A percentile compares a stretch with the other conserved stretches of the same genome.
These are phyloP conservation scores for Dendrolimus punctatus DNA, from an alignment of 1,140 invertebrate genomes.

Conservation along the genomic window DNA sequence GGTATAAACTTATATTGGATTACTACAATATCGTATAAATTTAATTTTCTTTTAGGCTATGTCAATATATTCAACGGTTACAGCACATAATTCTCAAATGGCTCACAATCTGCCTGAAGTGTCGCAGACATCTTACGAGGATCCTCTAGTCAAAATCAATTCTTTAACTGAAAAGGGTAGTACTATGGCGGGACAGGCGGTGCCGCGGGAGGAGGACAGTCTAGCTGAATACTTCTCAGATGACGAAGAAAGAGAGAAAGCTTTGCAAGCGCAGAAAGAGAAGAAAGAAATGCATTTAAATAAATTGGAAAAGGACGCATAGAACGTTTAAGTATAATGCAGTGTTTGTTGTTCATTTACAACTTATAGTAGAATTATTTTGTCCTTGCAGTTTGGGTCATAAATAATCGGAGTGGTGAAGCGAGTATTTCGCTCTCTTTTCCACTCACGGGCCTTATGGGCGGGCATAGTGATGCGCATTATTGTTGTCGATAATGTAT, in stretches of 20 bases:
- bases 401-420: too few species aligned
- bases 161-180: slow-evolving; percentile 41
- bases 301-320: slow-evolving; percentile 47
- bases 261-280: slow-evolving; percentile 40
- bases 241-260: slow-evolving; percentile 62
- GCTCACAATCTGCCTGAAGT: slow-evolving; percentile 23
- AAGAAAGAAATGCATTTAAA: slow-evolving; percentile 41
- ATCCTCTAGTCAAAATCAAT: slow-evolving; percentile 44
- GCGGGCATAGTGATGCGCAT: too few species aligned
- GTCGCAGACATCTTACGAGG: slow-evolving; percentile 35
- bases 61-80: slow-evolving; percentile 80
- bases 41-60: slow-evolving; percentile 73
- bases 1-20: too few species aligned
- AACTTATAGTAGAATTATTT: too few species aligned
- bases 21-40: neutral
- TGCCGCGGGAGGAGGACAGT: slow-evolving; percentile 38
- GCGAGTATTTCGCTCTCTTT: too few species aligned
- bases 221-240: slow-evolving; percentile 65
- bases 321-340: slow-evolving; percentile 32
- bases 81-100: slow-evolving; percentile 46
- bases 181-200: slow-evolving; percentile 36
- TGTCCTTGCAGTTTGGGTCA: too few species aligned
- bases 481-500: too few species aligned
- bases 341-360: slow-evolving; percentile 35
- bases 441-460: too few species aligned